A percentile compares a stretch with the other conserved stretches of the same genome.
Evolutionary conservation across 2,888 invertebrate genomes (phyloP).

Genomic region (Cephalotes varians): DNA sequence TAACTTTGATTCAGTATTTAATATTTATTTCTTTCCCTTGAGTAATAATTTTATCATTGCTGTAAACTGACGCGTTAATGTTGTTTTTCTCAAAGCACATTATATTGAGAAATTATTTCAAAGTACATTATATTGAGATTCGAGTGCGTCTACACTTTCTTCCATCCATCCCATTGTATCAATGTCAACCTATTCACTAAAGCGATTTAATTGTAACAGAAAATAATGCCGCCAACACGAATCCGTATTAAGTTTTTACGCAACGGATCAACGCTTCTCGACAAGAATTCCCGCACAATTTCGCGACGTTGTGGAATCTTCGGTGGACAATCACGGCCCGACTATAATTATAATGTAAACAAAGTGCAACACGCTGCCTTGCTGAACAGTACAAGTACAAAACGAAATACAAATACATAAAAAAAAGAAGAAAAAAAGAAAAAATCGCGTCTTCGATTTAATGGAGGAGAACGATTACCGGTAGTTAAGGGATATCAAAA

Average conservation of each 20-base stretch:
- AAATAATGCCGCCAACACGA: conserved; percentile 18
- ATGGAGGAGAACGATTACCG: conserved; percentile 83
- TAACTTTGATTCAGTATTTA: not conserved
- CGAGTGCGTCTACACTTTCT: conserved; percentile 27
- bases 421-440: conserved; percentile 65
- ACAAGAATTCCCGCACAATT: conserved; percentile 62
- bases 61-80: not conserved
- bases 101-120: conserved; percentile 2
- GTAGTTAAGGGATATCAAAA: conserved; percentile 84
- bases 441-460: conserved; percentile 84
- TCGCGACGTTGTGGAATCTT: conserved; percentile 79
- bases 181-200: conserved; percentile 12
- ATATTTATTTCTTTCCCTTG: not conserved
- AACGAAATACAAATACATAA: conserved; percentile 85
- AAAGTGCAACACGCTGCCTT: conserved; percentile 86
- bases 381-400: conserved; percentile 86
- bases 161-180: conserved; percentile 15
- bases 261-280: conserved; percentile 45
- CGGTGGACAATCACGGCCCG: conserved; percentile 82
- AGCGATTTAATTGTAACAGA: conserved; percentile 30
- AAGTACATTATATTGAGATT: conserved; percentile 18
- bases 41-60: not conserved
- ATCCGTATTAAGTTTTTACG: conserved; percentile 41
- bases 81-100: not conserved
- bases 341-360: conserved; percentile 84